Evolutionary conservation across 2,797 vertebrate species (phyloP).

Genomic region (Thunnus albacares): DNA sequence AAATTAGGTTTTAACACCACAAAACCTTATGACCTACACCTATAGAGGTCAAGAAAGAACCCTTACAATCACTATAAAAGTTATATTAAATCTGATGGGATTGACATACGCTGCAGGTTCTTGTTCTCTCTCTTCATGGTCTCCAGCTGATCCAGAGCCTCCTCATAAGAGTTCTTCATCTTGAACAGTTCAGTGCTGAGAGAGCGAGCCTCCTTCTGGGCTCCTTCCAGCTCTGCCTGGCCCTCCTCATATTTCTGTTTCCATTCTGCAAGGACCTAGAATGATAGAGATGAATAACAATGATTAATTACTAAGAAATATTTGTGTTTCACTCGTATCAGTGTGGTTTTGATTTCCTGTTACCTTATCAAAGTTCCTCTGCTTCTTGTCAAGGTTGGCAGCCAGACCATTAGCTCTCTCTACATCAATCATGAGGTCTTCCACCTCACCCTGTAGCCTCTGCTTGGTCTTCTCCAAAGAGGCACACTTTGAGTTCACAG

Average conservation of each 20-base stretch:
- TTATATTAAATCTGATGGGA: not conserved
- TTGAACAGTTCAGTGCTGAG: constrained; percentile 92
- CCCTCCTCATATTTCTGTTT: constrained; percentile 91
- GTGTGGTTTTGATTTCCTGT: not conserved
- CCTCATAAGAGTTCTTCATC: constrained; percentile 93
- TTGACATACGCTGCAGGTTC: constrained; percentile 84
- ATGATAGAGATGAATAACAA: not conserved
- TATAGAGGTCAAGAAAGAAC: not conserved
- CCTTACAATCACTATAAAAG: not conserved
- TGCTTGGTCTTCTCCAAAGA: constrained; percentile 94
- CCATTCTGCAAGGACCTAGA: constrained; percentile 86
- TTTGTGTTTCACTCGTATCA: not conserved
- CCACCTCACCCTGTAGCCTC: constrained; percentile 90
- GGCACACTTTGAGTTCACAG: constrained; percentile 88
- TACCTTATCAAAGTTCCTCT: constrained; percentile 92
- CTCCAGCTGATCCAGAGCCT: constrained; percentile 90
- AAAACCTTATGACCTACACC: no score
- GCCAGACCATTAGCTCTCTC: constrained; percentile 89
- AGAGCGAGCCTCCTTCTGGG: constrained; percentile 89
- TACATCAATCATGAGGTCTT: constrained; percentile 92
- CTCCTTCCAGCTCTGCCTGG: constrained; percentile 89
- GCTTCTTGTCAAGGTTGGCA: constrained; percentile 90
- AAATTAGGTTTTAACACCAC: no score
- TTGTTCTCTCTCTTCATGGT: constrained; percentile 92
- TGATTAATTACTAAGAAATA: not conserved